phyloP scores from a whole-genome alignment of 2,113 vertebrate genomes.

The Psittacula cyanocephala region DNA sequence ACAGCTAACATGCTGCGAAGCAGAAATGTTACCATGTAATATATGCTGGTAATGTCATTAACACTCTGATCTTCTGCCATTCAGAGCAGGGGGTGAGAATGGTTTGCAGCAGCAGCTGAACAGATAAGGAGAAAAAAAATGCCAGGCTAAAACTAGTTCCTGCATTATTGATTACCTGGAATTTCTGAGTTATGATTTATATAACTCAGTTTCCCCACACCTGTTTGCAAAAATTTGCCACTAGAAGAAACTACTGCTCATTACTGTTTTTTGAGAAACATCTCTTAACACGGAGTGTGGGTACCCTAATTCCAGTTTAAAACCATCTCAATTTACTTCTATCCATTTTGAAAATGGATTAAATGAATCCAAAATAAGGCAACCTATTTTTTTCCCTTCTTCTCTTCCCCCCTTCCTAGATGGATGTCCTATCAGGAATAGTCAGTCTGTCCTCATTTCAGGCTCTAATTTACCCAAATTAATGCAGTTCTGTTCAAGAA shows the following conservation, averaged over 20 bases:
- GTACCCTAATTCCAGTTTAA: not conserved
- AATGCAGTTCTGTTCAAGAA: not conserved
- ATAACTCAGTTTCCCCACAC: not conserved
- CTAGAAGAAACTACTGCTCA: not conserved
- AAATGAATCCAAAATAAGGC: not conserved
- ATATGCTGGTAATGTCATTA: not conserved
- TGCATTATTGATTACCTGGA: not conserved
- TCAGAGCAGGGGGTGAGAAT: not conserved
- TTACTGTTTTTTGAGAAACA: not conserved
- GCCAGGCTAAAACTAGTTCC: not conserved
- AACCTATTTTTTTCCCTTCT: fast-evolving
- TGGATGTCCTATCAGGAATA: not conserved
- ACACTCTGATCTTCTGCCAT: not conserved
- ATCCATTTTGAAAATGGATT: not conserved
- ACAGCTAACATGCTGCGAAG: not conserved
- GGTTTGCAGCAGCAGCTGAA: not conserved
- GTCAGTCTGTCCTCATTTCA: not conserved
- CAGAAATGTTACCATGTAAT: not conserved
- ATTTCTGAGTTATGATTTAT: not conserved
- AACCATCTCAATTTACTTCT: not conserved
- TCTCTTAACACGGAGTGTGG: not conserved
- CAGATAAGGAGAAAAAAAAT: not conserved
- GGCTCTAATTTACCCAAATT: not conserved
- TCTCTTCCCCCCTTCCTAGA: fast-evolving
- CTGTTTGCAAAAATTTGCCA: not conserved